Conservation (phyloP, 2,113 vertebrate genomes). For the Motacilla alba region DNA sequence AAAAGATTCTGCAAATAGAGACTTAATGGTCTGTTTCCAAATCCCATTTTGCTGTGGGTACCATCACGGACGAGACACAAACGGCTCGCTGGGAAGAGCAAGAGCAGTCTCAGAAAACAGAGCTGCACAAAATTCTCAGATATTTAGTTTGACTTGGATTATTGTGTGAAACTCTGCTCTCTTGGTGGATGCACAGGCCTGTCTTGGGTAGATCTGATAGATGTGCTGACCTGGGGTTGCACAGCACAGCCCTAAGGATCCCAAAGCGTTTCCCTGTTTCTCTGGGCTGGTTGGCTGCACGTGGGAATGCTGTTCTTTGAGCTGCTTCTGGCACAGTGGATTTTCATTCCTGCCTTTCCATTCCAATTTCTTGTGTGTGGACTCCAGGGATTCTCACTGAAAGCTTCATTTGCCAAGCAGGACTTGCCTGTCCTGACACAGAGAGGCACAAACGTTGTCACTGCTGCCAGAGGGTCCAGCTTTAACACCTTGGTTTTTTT, state of each 20-base stretch:
- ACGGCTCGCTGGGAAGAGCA: not conserved
- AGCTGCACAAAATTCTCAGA: not conserved
- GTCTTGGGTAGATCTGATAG: rapidly evolving
- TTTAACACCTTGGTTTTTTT: not conserved
- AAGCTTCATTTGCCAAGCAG: not conserved
- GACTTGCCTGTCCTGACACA: not conserved
- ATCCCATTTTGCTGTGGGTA: not conserved
- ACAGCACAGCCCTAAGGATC: not conserved
- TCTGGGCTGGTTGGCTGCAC: not conserved
- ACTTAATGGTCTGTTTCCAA: not conserved
- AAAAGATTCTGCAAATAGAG: not conserved
- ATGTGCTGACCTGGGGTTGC: not conserved
- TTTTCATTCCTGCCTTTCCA: not conserved
- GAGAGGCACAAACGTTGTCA: not conserved
- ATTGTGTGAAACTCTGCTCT: not conserved
- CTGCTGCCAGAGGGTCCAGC: not conserved
- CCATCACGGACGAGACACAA: not conserved
- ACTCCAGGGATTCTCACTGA: not conserved
- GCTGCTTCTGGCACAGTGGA: not conserved
- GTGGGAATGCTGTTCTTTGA: not conserved
- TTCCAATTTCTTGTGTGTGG: not conserved
- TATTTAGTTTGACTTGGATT: not conserved
- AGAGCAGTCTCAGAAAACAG: not conserved
- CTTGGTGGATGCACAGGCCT: not conserved
- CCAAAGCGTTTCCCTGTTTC: rapidly evolving